Evolutionary conservation across 2,888 invertebrate genomes (phyloP), one percentile per base, ranked within the genome.

Genomic region (Eupithecia inturbata): DNA sequence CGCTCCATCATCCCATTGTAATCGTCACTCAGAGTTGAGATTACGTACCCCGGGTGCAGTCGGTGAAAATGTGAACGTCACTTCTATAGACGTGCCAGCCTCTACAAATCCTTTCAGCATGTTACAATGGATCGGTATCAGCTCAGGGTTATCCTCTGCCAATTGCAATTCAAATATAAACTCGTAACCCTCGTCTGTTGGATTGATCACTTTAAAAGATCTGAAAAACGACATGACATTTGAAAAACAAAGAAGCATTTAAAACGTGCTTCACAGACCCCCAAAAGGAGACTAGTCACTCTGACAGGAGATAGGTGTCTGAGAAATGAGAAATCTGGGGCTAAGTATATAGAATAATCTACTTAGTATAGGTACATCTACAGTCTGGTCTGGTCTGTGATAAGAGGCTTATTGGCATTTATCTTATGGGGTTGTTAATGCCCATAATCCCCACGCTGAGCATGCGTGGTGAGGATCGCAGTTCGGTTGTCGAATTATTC

Each of bases 1-100:
- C 5, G 19, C 45, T 19, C 45, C 6, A n/a, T 49, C 22, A n/a
- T 49, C 49, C 9, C 49, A 49, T 49, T 49, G 19, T 5, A 45
- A 45, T 45, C 7, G 45, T 45, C 19, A 7, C 45, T 45, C 19
- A 45, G 45, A 45, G n/a, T 6, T 45, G 19, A 45, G 6, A 6
- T 45, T 19, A 53, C 79, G 70, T 84, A 93, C 94, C 81, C 96
- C 97, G n/a, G 95, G 90, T 49, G 94, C 89, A 63, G 95, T 95
- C 0, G 97, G 96, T 19, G 95, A 89, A 85, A 96, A 97, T 62
- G 95, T 95, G 86, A 97, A 97, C 3, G 90, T 91, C n/a, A 96
- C 93, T 83, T 95, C 93, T 6, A 92, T 89, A 57, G 95, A 95
- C 79, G 95, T 95, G 33, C 96, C 96, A 73, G 95, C 95, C 81